A percentile compares a stretch with the other conserved stretches of the same genome.
Evolutionary conservation across 1,140 invertebrate genomes (phyloP).

Genomic region (Megalopta genalis): DNA sequence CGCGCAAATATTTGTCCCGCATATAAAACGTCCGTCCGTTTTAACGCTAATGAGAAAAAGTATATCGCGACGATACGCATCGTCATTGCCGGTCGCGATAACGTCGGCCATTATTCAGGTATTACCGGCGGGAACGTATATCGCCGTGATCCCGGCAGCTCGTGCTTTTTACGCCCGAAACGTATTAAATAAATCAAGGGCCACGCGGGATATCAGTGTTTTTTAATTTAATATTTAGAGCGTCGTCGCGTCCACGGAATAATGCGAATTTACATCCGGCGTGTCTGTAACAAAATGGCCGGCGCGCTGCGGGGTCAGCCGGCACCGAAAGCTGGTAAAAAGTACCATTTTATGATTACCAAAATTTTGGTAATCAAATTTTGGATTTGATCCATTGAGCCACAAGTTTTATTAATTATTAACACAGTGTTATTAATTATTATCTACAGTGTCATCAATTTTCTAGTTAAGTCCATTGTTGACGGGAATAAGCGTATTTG

Average conservation of each 20-base stretch:
- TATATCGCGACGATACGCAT: slow-evolving; percentile 10
- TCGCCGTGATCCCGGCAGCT: slow-evolving; percentile 2
- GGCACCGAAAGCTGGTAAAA: too few species aligned
- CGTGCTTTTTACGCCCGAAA: neutral
- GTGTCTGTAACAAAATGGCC: too few species aligned
- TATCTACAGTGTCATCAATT: too few species aligned
- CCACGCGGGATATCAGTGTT: slow-evolving; percentile 18
- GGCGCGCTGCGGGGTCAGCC: too few species aligned
- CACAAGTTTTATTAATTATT: too few species aligned
- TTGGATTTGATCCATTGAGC: too few species aligned
- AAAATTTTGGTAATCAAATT: too few species aligned
- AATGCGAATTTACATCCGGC: slow-evolving; percentile 15
- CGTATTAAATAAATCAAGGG: slow-evolving; percentile 28
- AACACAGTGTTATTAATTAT: too few species aligned
- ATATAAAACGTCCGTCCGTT: slow-evolving; percentile 14
- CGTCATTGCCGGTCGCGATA: slow-evolving; percentile 19
- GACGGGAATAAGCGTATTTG: too few species aligned
- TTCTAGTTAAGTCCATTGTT: too few species aligned
- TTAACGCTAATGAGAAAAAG: slow-evolving; percentile 26
- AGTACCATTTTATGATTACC: too few species aligned
- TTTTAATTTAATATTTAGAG: slow-evolving; percentile 35
- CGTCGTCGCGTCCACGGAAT: neutral
- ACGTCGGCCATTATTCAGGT: slow-evolving; percentile 22
- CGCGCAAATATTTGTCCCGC: neutral
- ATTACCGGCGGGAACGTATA: slow-evolving; percentile 35